A percentile compares a stretch with the other conserved stretches of the same genome.
These are phyloP conservation scores for Orientallactaga sibirica DNA, from an alignment of 2,797 vertebrate genomes.

Conservation along the genomic window DNA sequence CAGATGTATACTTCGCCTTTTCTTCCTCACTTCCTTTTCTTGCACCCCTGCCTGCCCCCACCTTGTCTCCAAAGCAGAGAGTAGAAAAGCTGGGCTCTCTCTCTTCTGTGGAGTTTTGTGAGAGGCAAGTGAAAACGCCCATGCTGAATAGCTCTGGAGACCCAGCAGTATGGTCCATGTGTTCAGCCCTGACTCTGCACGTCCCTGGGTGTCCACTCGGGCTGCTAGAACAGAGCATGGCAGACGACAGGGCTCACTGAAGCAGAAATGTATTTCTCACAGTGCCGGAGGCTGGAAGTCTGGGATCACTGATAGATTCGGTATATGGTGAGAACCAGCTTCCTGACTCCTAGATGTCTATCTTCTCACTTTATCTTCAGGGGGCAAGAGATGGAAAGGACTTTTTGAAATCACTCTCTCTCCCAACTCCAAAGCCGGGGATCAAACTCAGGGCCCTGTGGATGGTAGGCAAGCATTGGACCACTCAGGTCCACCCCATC, in stretches of 20 bases:
- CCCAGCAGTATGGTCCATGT: no score
- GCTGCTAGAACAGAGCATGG: not conserved
- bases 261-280: not conserved
- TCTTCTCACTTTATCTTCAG: not conserved
- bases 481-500: not conserved
- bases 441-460: not conserved
- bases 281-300: not conserved
- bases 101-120: not conserved
- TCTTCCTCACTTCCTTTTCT: not conserved
- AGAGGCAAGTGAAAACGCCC: not conserved
- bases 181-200: no score
- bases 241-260: not conserved
- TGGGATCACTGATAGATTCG: not conserved
- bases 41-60: not conserved
- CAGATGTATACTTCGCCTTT: not conserved
- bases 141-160: not conserved
- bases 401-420: not conserved
- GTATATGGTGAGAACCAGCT: not conserved
- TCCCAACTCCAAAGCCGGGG: not conserved
- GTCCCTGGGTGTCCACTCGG: not conserved
- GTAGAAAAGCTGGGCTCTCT: not conserved
- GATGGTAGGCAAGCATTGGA: not conserved
- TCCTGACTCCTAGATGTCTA: not conserved
- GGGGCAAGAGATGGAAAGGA: not conserved
- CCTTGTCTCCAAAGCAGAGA: not conserved